These are phyloP conservation scores for Grus americana DNA, from an alignment of 2,113 vertebrate species.

Conservation along the genomic window DNA sequence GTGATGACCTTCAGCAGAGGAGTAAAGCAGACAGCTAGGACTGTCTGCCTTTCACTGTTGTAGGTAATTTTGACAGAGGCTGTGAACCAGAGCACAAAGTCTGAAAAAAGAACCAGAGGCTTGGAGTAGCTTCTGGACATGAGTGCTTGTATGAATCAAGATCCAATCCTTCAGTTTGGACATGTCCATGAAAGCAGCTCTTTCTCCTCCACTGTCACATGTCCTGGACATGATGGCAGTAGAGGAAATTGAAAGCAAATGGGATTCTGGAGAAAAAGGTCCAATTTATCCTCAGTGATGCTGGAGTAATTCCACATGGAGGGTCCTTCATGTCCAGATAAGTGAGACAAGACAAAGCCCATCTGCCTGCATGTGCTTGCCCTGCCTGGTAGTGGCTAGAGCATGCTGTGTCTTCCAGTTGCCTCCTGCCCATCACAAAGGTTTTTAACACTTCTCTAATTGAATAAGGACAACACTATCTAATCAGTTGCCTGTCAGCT, in stretches of 20 bases:
- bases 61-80: not conserved
- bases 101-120: not conserved
- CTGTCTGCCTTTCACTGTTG: not conserved
- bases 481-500: not conserved
- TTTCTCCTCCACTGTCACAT: not conserved
- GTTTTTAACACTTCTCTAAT: not conserved
- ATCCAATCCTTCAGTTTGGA: not conserved
- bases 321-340: not conserved
- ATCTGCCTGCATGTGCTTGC: not conserved
- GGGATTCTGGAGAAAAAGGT: not conserved
- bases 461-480: not conserved
- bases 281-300: not conserved
- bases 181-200: not conserved
- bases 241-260: not conserved
- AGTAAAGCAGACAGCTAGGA: not conserved
- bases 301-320: not conserved
- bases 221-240: not conserved
- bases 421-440: not conserved
- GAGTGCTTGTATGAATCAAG: not conserved
- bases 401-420: not conserved
- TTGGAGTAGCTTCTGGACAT: not conserved
- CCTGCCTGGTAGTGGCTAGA: not conserved
- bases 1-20: not conserved
- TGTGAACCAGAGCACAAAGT: not conserved
- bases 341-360: not conserved